Evolutionary conservation across 2,113 vertebrate genomes (phyloP), one percentile per base, ranked within the genome.

Genomic region (Centropus unirufus): DNA sequence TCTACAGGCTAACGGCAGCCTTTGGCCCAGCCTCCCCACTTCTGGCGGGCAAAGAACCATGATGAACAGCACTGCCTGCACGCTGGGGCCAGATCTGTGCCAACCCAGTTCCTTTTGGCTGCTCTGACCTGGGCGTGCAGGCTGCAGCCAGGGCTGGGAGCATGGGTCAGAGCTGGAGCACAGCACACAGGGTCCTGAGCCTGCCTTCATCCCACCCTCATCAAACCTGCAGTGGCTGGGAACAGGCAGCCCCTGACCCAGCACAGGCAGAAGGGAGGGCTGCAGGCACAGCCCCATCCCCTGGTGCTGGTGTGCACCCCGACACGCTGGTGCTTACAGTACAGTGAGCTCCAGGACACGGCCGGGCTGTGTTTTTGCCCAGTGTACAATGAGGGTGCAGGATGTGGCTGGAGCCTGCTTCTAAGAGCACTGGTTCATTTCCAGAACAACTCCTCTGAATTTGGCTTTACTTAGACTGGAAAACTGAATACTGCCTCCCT

Each of bases 321-420:
- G 1, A 3, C 6, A 29, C 0, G 6, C 30, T 15, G 74, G 34
- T 26, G 22, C 40, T 62, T 5, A 1, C 2, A 1, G 39, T 15
- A 12, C n/a, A 2, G 24, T 0, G 22, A 67, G 34, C 78, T 47
- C 51, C 74, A 36, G 44, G 73, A 30, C 12, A 1, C 14, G 34
- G 20, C 23, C 15, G 34, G 16, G 3, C 40, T 6, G 4, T 14
- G 21, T 10, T 15, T 61, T 40, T 58, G 36, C 27, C 4, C 16
- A 0, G 0, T 2, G 19, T 14, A 14, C 0, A 5, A 9, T 13
- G 42, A 21, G 44, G 14, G 30, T 85, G 81, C 59, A 47, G 80
- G 23, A 13, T 5, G 66, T 29, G 87, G 59, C 61, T 4, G 6
- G 22, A 69, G 36, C 39, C 24, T 1, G 2, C n/a, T 46, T 63